Evolutionary conservation across 2,888 invertebrate genomes (phyloP), one percentile per base, ranked within the genome.

Genomic region (Dorcus parallelipipedus): DNA sequence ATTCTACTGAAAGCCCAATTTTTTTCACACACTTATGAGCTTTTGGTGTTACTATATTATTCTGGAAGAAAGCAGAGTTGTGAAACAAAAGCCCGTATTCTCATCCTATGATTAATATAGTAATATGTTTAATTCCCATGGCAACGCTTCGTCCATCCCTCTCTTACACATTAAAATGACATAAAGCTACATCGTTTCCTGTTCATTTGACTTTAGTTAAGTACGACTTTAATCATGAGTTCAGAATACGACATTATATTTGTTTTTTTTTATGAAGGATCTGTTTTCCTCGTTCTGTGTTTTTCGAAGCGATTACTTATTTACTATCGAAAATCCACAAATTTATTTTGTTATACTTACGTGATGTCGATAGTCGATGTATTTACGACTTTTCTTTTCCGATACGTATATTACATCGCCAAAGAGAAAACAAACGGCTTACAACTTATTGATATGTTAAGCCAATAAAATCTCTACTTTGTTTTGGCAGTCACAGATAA

Each of bases 381-480:
- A 26, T 47, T 14, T 26, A 23, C 10, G 47, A 26, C 17, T 26
- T 47, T 47, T 47, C 23, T 47, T 47, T 17, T 14, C 10, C 47
- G 47, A 47, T 26, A 47, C 47, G 26, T 26, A 47, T 47, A 9
- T 26, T 23, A 8, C 14, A 7, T 20, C 47, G 47, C 14, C 47
- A 17, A 23, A 23, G 47, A 45, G 51, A 47, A 52, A 52, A 56
- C 52, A 56, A 51, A 56, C 51, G 51, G 56, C 56, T 56, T 52
- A 52, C 51, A 56, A 48, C 52, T 56, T 56, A 56, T 56, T 56
- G 56, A 52, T 56, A 56, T 50, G 56, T 56, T 56, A 51, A 56
- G 51, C 52, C 26, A 26, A 23, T 47, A 26, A 47, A 47, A 47
- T 47, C 47, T 47, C 47, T 17, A 33, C 26, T 33, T 33, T 33